Evolutionary conservation across 2,888 invertebrate genomes (phyloP).

Genomic region (Chrysina gloriosa): DNA sequence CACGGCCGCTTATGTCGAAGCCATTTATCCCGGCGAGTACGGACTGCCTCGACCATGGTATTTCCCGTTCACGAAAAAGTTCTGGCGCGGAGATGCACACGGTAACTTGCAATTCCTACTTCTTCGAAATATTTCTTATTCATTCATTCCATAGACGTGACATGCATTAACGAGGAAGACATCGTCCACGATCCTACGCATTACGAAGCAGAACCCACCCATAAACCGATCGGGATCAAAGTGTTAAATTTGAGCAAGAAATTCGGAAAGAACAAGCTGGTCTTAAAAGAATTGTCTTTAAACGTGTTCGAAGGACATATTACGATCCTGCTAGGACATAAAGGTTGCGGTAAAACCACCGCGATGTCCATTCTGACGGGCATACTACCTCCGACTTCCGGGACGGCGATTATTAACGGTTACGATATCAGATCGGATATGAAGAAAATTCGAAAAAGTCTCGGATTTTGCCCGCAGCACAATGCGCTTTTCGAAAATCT

Average conservation of each 20-base stretch:
- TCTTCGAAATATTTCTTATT: background rate
- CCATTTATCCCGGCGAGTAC: slow-evolving; percentile 79
- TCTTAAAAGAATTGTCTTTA: slow-evolving; percentile 76
- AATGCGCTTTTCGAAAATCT: slow-evolving; percentile 86
- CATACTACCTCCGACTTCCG: slow-evolving; percentile 75
- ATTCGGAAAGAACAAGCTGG: slow-evolving; percentile 69
- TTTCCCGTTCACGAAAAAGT: slow-evolving; percentile 74
- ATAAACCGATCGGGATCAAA: slow-evolving; percentile 66
- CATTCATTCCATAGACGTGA: background rate
- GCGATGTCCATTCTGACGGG: slow-evolving; percentile 94
- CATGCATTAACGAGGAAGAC: too few relatives aligned
- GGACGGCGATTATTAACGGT: slow-evolving; percentile 79
- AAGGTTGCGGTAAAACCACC: slow-evolving; percentile 89
- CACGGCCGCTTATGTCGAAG: slow-evolving; percentile 86
- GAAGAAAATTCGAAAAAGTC: slow-evolving; percentile 73
- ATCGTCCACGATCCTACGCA: slow-evolving; percentile 47
- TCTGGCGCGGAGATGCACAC: slow-evolving; percentile 57
- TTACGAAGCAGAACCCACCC: slow-evolving; percentile 68
- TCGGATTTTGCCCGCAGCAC: slow-evolving; percentile 88
- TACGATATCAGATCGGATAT: slow-evolving; percentile 76
- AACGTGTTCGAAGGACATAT: slow-evolving; percentile 91
- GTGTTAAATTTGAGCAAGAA: slow-evolving; percentile 72
- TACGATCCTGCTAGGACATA: slow-evolving; percentile 82
- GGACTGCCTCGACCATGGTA: slow-evolving; percentile 82
- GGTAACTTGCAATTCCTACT: background rate